Evolutionary conservation across 2,888 invertebrate species (phyloP).

Genomic region (Drosophila meridiana): DNA sequence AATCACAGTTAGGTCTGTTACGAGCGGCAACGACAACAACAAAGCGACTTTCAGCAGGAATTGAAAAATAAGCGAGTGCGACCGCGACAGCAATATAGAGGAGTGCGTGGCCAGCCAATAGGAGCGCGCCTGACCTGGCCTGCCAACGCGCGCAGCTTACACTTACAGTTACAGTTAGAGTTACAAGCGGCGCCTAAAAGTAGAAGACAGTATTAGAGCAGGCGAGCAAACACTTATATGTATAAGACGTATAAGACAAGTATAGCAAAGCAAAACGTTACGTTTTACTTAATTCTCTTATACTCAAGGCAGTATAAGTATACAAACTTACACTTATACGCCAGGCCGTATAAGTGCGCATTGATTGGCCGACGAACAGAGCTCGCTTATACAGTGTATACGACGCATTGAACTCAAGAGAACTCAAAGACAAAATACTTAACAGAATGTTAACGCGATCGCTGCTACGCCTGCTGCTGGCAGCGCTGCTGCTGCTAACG

Average conservation of each 20-base stretch:
- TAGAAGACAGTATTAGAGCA: neutral
- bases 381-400: too few relatives aligned
- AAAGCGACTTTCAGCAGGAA: constrained; percentile 12
- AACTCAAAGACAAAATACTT: neutral
- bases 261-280: neutral
- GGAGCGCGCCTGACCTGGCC: constrained; percentile 8
- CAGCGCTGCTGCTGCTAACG: constrained; percentile 34
- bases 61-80: constrained; percentile 59
- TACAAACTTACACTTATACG: neutral
- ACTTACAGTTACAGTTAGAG: too few relatives aligned
- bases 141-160: constrained; percentile 10
- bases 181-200: neutral
- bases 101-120: constrained; percentile 27
- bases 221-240: neutral
- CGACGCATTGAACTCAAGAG: neutral
- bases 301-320: neutral
- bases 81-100: neutral
- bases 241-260: neutral
- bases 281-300: neutral
- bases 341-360: neutral
- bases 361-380: neutral
- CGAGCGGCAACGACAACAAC: constrained; percentile 21
- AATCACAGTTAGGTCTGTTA: constrained; percentile 70
- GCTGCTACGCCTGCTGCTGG: constrained; percentile 18
- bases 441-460: constrained; percentile 15